Evolutionary conservation across 2,797 vertebrate genomes (phyloP).

Genomic region (Caiman crocodilus): DNA sequence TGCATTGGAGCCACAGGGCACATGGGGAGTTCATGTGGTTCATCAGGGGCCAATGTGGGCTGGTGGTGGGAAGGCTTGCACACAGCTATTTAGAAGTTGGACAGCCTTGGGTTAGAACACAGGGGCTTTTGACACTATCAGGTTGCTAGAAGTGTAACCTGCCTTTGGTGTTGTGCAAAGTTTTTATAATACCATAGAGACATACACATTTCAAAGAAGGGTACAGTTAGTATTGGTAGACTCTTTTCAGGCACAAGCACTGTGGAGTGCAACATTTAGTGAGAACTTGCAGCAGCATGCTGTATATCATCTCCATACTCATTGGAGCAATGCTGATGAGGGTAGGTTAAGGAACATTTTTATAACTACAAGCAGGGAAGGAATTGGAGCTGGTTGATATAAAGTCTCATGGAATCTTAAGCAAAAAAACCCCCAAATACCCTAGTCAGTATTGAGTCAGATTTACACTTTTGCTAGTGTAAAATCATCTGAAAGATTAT

Average conservation of each 20-base stretch:
- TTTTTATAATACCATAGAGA: too few species aligned
- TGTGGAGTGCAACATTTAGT: background rate
- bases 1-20: too few species aligned
- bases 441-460: background rate
- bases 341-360: background rate
- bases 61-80: too few species aligned
- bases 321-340: background rate
- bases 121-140: too few species aligned
- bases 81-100: too few species aligned
- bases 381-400: background rate
- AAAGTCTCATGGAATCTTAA: background rate
- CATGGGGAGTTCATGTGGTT: too few species aligned
- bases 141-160: background rate
- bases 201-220: background rate
- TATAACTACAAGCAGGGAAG: background rate
- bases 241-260: background rate
- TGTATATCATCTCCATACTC: background rate
- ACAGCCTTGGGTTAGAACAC: too few species aligned
- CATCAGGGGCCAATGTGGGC: too few species aligned
- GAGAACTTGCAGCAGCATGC: fast-evolving
- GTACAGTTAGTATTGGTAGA: fast-evolving
- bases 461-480: fast-evolving
- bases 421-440: background rate
- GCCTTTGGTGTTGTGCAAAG: fast-evolving
- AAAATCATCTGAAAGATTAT: background rate